phyloP scores from a whole-genome alignment of 2,888 invertebrate genomes.

The Agrochola lota region DNA sequence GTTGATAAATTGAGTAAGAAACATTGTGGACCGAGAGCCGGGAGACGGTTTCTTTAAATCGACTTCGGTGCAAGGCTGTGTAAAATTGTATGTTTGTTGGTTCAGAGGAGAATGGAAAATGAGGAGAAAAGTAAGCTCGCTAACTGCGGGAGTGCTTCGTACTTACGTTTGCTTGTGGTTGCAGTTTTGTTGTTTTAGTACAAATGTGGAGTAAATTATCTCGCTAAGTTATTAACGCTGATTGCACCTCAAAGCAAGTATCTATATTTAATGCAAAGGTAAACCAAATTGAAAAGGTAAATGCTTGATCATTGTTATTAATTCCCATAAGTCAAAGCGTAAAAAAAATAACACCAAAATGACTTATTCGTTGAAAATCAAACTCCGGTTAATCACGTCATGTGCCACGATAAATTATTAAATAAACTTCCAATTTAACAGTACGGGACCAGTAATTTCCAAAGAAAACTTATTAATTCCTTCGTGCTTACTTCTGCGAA shows the following conservation, averaged over 20 bases:
- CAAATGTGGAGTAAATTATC: conserved; percentile 12
- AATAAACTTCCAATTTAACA: background rate
- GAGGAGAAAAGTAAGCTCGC: conserved; percentile 15
- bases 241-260: background rate
- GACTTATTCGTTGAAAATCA: background rate
- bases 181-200: conserved; percentile 8
- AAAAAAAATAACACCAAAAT: background rate
- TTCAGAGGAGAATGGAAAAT: conserved; percentile 14
- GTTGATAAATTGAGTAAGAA: conserved; percentile 67
- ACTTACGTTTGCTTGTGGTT: conserved; percentile 13
- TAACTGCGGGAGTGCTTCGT: conserved; percentile 34
- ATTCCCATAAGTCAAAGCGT: background rate
- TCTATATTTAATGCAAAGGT: too few species aligned
- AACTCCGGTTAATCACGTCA: background rate
- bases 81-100: conserved; percentile 24
- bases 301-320: background rate
- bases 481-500: conserved; percentile 30
- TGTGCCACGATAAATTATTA: background rate
- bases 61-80: conserved; percentile 25
- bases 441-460: conserved; percentile 26
- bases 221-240: conserved; percentile 10
- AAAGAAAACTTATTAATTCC: conserved; percentile 12
- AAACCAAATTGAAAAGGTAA: background rate
- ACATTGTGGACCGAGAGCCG: conserved; percentile 32
- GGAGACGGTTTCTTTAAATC: conserved; percentile 53